These are phyloP conservation scores for Drosophila parthenogenetica DNA, from an alignment of 2,888 invertebrate genomes.

Conservation along the genomic window DNA sequence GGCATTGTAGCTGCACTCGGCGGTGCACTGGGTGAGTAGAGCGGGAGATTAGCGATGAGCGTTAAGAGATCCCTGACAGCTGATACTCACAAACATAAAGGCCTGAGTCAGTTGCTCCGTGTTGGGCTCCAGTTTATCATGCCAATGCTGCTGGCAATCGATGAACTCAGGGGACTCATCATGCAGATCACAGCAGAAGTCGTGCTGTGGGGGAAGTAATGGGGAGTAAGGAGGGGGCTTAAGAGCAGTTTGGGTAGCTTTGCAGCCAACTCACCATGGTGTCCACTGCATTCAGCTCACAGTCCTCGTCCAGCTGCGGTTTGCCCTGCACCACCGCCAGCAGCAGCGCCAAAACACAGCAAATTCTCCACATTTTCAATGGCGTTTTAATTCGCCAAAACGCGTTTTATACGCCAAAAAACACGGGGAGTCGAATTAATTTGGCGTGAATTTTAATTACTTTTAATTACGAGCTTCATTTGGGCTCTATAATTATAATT, in stretches of 20 bases:
- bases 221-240: background rate
- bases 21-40: slow-evolving; percentile 60
- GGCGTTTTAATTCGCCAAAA: background rate
- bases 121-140: slow-evolving; percentile 44
- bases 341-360: slow-evolving; percentile 6
- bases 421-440: slow-evolving; percentile 42
- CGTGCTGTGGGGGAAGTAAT: slow-evolving; percentile 55
- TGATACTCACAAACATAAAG: slow-evolving; percentile 66
- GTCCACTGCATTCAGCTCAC: slow-evolving; percentile 62
- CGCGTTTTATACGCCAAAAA: slow-evolving; percentile 52
- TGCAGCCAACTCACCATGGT: slow-evolving; percentile 60
- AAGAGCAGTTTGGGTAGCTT: too few relatives aligned
- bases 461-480: slow-evolving; percentile 67
- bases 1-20: slow-evolving; percentile 72
- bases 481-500: slow-evolving; percentile 47
- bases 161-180: slow-evolving; percentile 67
- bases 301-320: slow-evolving; percentile 54
- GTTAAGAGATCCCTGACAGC: background rate
- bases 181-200: slow-evolving; percentile 76
- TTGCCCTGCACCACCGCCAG: slow-evolving; percentile 18
- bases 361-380: slow-evolving; percentile 28
- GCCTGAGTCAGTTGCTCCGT: slow-evolving; percentile 56
- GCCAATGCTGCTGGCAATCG: slow-evolving; percentile 70
- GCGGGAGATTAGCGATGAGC: too few relatives aligned
- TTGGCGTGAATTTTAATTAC: slow-evolving; percentile 59